Evolutionary conservation across 2,888 invertebrate genomes (phyloP), one percentile per base, ranked within the genome.

Genomic region (Pelosia muscerda): DNA sequence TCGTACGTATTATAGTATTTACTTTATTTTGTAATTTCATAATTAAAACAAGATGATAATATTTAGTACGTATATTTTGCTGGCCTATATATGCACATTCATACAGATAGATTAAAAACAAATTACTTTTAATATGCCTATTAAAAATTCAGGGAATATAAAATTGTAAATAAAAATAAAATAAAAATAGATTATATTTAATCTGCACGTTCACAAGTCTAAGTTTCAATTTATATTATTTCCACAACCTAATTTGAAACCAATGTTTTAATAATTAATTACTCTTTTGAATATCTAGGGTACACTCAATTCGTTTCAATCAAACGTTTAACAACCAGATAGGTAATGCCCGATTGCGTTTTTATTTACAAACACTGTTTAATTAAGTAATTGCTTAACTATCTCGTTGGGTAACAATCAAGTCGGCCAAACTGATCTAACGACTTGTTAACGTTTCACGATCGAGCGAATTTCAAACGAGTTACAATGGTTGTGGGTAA

Each of bases 281-380:
- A 62, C 61, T 34, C 34, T 49, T 42, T 61, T 59, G 49, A 63
- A 63, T 60, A 63, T 66, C 66, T 70, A 63, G 63, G 63, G 63
- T 66, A 70, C 59, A 64, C 15, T 66, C 60, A 53, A 70, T 70
- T 70, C 55, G 69, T 53, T 66, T 66, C 66, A 66, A 70, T 63
- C 69, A 63, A 66, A 25, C 56, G 49, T 22, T 49, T 70, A 70
- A 63, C 56, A 70, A 66, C 63, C 66, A 61, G 66, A 66, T 58
- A 63, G 59, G 58, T 63, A 63, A 60, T 57, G 57, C 58, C 56
- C 60, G 65, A 74, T 78, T 76, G 72, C 79, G 54, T 73, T 81
- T 78, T 75, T 79, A 78, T 79, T 79, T 79, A 79, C 78, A 73
- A 79, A 79, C 77, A 77, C 75, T 71, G 70, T 72, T 78, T 78